Evolutionary conservation across 2,888 invertebrate species (phyloP), one percentile per base, ranked within the genome.

Genomic region (Schrankia costaestrigalis): DNA sequence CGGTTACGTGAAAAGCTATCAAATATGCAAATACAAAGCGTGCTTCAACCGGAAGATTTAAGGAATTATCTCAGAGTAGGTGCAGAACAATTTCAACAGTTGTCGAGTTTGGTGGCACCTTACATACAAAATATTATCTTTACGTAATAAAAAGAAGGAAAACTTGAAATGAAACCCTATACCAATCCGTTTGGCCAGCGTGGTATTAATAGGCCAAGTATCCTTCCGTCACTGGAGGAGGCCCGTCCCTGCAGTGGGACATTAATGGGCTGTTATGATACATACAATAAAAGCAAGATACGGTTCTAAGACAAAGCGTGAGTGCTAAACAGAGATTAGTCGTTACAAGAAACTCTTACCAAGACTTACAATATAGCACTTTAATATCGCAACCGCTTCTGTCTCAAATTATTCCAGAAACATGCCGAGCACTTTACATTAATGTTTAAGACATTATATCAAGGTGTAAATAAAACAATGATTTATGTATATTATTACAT

Each of bases 321-420:
- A n/a, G n/a, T n/a, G n/a, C n/a, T n/a, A n/a, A n/a, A n/a, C n/a
- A n/a, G n/a, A n/a, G n/a, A n/a, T n/a, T n/a, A 11, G 4, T 36
- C 7, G 36, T 31, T 2, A 36, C 36, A n/a, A 31, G 36, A 11
- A 31, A 26, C 14, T 8, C 12, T 6, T 37, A 37, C 17, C 14
- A 21, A 11, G 33, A 37, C 19, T 10, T 37, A n/a, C 27, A 17
- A 28, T 31, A n/a, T 17, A 28, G 27, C 8, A 13, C 31, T 5
- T 12, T 24, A 24, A 26, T 31, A 24, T 37, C 36, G 9, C 23
- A 24, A 18, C 36, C 21, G 4, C 14, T 37, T 11, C 10, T 31
- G 8, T 31, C 31, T 10, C 12, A 29, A 34, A 40, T 35, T 9
- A 35, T 40, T n/a, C 39, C 39, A 5, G 35, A 40, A 28, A 40